phyloP scores from a whole-genome alignment of 2,797 vertebrate genomes.

The Enteromius viviparus region DNA sequence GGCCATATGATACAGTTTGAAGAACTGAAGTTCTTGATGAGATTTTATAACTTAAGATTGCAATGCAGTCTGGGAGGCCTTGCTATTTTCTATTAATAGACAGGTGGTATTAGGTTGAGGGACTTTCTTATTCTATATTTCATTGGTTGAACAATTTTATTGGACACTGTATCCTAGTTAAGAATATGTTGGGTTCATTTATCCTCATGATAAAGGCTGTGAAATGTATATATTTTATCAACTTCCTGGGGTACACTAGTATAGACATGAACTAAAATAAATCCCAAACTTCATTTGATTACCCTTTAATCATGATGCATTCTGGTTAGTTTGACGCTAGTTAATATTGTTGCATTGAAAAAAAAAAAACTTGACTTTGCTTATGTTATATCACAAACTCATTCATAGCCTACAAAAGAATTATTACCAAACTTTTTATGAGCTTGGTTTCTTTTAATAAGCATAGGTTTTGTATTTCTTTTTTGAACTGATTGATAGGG shows the following conservation, averaged over 20 bases:
- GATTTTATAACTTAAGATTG: background rate
- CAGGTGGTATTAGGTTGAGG: background rate
- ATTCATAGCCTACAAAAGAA: too few relatives aligned
- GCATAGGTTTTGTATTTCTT: background rate
- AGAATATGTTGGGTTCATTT: background rate
- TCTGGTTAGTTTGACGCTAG: background rate
- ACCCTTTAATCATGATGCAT: background rate
- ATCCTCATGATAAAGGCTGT: background rate
- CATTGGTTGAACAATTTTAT: background rate
- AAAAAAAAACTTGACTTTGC: background rate
- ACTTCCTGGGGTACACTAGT: background rate
- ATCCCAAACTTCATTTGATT: background rate
- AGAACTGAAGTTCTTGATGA: background rate
- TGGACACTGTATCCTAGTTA: background rate
- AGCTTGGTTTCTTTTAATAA: background rate
- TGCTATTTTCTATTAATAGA: constrained; percentile 1
- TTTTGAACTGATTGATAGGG: background rate
- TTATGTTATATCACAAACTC: background rate
- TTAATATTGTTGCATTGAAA: background rate
- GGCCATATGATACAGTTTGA: background rate
- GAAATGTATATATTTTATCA: background rate
- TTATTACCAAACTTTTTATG: background rate
- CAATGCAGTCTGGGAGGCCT: background rate
- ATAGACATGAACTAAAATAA: background rate
- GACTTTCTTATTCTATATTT: background rate